phyloP scores from a whole-genome alignment of 1,140 invertebrate species.

The Laupala kohalensis region DNA sequence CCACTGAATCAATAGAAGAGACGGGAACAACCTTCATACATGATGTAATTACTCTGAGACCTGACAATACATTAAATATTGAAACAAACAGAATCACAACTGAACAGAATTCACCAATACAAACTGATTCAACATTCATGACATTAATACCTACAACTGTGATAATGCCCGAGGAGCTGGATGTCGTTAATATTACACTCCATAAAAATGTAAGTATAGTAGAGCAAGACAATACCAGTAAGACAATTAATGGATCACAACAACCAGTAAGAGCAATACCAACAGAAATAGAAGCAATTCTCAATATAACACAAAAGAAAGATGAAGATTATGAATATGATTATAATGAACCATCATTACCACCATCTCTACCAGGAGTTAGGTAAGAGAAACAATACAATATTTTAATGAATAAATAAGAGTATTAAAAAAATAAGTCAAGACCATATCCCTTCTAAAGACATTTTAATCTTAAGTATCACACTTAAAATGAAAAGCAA shows the following conservation, averaged over 20 bases:
- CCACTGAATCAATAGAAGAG: neutral
- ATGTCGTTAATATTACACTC: conserved; percentile 30
- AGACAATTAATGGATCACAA: conserved; percentile 3
- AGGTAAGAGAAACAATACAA: too few species aligned
- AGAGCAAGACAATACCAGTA: conserved; percentile 3
- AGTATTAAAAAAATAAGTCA: too few species aligned
- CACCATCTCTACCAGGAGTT: conserved; percentile 60
- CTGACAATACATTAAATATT: neutral
- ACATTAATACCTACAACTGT: conserved; percentile 20
- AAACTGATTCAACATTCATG: conserved; percentile 16
- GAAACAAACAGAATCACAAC: neutral
- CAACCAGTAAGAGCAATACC: conserved; percentile 25
- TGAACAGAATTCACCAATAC: conserved; percentile 11
- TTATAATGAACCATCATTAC: conserved; percentile 46
- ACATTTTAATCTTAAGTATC: too few species aligned
- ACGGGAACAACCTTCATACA: neutral
- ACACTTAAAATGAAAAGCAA: too few species aligned
- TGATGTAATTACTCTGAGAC: neutral
- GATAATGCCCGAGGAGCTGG: conserved; percentile 26
- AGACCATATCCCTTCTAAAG: too few species aligned
- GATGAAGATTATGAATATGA: conserved; percentile 47
- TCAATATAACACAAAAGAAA: conserved; percentile 33
- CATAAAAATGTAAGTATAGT: conserved; percentile 26
- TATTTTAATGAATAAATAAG: too few species aligned
- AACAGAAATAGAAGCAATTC: conserved; percentile 29